Evolutionary conservation across 2,113 vertebrate species (phyloP).

Genomic region (Bungarus multicinctus): DNA sequence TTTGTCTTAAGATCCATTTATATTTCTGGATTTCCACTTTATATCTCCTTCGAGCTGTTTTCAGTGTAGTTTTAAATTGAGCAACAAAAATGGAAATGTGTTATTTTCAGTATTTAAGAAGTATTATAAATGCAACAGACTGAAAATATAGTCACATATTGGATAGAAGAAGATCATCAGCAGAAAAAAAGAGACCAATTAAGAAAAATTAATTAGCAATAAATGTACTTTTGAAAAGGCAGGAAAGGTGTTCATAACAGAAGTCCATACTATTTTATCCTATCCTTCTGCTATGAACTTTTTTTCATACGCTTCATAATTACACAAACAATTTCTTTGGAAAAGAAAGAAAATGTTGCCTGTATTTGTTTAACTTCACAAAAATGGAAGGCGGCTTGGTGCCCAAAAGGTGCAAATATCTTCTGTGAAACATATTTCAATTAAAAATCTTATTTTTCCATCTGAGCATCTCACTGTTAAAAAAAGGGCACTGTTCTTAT

Average conservation of each 20-base stretch:
- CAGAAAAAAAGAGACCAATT: constrained; percentile 16
- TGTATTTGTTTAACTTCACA: constrained; percentile 10
- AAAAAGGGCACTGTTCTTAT: not conserved
- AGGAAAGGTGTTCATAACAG: constrained; percentile 30
- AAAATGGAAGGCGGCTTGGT: constrained; percentile 17
- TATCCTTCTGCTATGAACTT: constrained; percentile 24
- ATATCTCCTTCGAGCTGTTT: not conserved
- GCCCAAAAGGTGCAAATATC: not conserved
- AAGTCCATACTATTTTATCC: constrained; percentile 18
- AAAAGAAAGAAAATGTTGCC: constrained; percentile 14
- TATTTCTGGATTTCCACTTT: not conserved
- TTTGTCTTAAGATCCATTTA: not conserved
- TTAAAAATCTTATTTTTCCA: constrained; percentile 11
- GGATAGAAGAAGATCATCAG: not conserved
- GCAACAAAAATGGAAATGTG: constrained; percentile 22
- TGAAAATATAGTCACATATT: not conserved
- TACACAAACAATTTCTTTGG: constrained; percentile 8
- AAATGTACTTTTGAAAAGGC: constrained; percentile 12
- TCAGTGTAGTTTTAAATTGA: constrained; percentile 5
- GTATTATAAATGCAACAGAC: constrained; percentile 13
- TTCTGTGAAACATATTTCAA: constrained; percentile 25
- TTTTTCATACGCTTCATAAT: constrained; percentile 20
- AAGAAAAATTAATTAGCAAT: constrained; percentile 36
- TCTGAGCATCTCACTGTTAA: not conserved
- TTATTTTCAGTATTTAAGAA: constrained; percentile 20